Evolutionary conservation across 2,888 invertebrate species (phyloP), one percentile per base, ranked within the genome.

Genomic region (Eudemis profundana): DNA sequence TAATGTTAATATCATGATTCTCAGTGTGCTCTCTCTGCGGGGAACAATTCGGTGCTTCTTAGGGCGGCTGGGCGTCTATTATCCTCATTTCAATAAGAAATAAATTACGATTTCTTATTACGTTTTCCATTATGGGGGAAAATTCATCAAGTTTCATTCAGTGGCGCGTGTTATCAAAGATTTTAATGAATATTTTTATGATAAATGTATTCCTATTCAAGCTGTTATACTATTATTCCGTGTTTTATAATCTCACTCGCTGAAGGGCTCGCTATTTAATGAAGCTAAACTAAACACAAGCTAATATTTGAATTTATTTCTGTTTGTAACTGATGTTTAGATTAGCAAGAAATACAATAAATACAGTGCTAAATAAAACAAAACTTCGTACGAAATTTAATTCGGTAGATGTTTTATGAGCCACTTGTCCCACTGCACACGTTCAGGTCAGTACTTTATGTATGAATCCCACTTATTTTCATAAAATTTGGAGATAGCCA

Each of bases 41-140:
- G 86, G 85, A 86, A 87, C 84, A 83, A 84, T 88, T 84, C 72
- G 81, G 81, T 75, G 78, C 82, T 79, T 85, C 84, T 84, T 80
- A 82, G 84, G 85, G 86, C 78, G 83, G 77, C 79, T 80, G 78
- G 78, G 82, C 85, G 84, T 84, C 89, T 86, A 89, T 90, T 91
- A 89, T 90, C 86, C 89, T 86, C 87, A 84, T 89, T 90, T 89
- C 91, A 90, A 91, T 90, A 89, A 89, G 91, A 91, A 89, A 90
- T 91, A 90, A 91, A 91, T 90, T 91, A 88, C 86, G 86, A 89
- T 89, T 90, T 89, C 88, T 90, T 91, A 90, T 90, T 91, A 90
- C 86, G 83, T 88, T 91, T 87, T 85, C 89, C 86, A 89, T 89
- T 89, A 87, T 83, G 82, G 78, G 81, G 76, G 83, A 82, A 85